Base-by-base conservation (phyloP, 2,797 vertebrate genomes). In the Tinamus major region DNA sequence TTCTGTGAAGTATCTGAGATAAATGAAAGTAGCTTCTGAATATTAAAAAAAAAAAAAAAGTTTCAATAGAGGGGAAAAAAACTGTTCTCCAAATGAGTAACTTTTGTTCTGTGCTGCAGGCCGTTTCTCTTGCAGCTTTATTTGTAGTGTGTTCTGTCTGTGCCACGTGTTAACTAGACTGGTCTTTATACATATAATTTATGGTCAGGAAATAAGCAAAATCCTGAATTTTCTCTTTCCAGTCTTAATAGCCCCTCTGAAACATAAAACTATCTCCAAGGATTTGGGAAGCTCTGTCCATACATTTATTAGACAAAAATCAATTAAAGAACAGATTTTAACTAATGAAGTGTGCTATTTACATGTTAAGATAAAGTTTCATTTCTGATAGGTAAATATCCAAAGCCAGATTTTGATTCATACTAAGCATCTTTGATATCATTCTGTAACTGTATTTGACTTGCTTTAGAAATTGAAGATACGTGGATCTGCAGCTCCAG, bases 11-110 rank as follows among this genome's bases (percentile, higher is more conserved):
- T 91, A 77, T 93, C 79, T 94, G 68, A 56, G 59, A 85, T 90
- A 96, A 93, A 94, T 87, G 92, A 96, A 94, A 95, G 94, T 81
- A 92, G 20, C 56, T 91, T 69, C 78, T 87, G 88, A 96, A 93
- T 94, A 90, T 35, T 35, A 35, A 35, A 35, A 35, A 35, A 35
- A 35, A 35, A 35, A 35, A 35, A 35, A 35, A 35, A 8, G 61
- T 79, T 95, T 94, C 84, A 87, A 72, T 64, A 58, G 11, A 16
- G 20, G 56, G 6, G 12, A 37, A 72, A 29, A 61, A 77, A 58
- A 12, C 3, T 0, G 2, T 88, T 93, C 70, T 74, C 75, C 84
- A 49, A 77, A 78, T 61, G 75, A 70, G 13, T 64, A 90, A 85
- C 87, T 90, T 85, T 87, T 67, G 46, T 88, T 79, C 72, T 53